A percentile compares a stretch with the other conserved stretches of the same genome.
Conservation (phyloP, 2,888 invertebrate species). For the Willowsia nigromaculata region DNA sequence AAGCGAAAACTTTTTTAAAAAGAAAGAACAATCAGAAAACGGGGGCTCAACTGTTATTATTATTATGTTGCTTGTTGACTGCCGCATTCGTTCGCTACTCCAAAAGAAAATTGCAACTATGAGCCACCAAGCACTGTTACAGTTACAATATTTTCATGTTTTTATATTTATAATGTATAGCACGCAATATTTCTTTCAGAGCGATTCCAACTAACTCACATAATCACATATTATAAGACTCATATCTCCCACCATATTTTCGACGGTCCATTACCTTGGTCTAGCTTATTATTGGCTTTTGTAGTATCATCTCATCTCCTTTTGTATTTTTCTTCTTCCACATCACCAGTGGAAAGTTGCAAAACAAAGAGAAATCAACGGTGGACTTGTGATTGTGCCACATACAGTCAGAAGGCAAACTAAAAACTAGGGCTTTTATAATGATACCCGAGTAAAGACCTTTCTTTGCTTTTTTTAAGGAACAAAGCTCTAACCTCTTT, state of each 20-base stretch:
- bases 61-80: background rate
- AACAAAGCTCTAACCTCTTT: background rate
- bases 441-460: slow-evolving; percentile 7
- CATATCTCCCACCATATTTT: slow-evolving; percentile 55
- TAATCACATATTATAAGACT: slow-evolving; percentile 52
- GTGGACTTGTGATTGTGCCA: background rate
- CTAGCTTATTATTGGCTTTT: slow-evolving; percentile 62
- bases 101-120: slow-evolving; percentile 51
- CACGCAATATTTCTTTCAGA: background rate
- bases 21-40: background rate
- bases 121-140: background rate
- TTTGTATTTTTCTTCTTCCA: background rate
- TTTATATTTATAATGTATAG: background rate
- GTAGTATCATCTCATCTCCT: slow-evolving; percentile 53
- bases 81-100: background rate
- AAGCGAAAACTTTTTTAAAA: background rate
- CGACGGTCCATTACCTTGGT: slow-evolving; percentile 65
- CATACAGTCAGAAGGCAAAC: background rate
- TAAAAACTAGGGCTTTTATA: background rate
- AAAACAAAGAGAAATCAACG: slow-evolving; percentile 18
- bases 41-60: slow-evolving; percentile 39
- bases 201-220: background rate
- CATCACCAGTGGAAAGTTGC: background rate
- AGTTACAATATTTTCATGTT: slow-evolving; percentile 21
- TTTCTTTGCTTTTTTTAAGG: background rate